Conservation (phyloP, 1,140 invertebrate species). For the Drosophila willistoni region DNA sequence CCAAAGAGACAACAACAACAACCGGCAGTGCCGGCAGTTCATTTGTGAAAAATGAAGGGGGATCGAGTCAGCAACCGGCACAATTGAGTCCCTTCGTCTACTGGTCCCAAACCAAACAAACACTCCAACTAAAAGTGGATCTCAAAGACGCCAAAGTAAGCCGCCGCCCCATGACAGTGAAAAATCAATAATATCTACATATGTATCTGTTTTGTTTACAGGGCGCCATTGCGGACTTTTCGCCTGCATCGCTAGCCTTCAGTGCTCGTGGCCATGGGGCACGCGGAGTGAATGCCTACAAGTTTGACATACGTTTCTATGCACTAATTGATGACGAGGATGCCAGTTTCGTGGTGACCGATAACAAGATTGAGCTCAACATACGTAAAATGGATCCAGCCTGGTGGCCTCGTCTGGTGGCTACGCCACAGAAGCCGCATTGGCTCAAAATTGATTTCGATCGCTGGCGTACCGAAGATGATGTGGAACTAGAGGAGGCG, state of each 20-base stretch:
- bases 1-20: neutral
- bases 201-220: slow-evolving; percentile 28
- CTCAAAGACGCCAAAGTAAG: slow-evolving; percentile 87
- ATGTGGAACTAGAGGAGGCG: slow-evolving; percentile 86
- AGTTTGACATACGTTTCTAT: slow-evolving; percentile 89
- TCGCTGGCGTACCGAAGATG: slow-evolving; percentile 89
- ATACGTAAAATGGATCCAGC: slow-evolving; percentile 88
- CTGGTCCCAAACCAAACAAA: slow-evolving; percentile 94
- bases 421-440: slow-evolving; percentile 90
- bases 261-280: slow-evolving; percentile 88
- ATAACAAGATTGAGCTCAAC: slow-evolving; percentile 90
- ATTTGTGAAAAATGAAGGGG: slow-evolving; percentile 23
- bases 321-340: slow-evolving; percentile 88
- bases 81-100: slow-evolving; percentile 92
- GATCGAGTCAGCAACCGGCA: slow-evolving; percentile 14
- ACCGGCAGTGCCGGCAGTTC: slow-evolving; percentile 1
- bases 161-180: slow-evolving; percentile 9
- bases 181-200: slow-evolving; percentile 62
- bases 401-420: slow-evolving; percentile 93
- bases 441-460: slow-evolving; percentile 97
- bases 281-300: slow-evolving; percentile 88
- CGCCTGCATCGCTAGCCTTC: slow-evolving; percentile 86
- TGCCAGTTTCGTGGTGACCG: slow-evolving; percentile 85
- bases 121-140: slow-evolving; percentile 91
- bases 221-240: slow-evolving; percentile 83